Conservation (phyloP, 2,888 invertebrate genomes). For the Ephialtes manifestator region DNA sequence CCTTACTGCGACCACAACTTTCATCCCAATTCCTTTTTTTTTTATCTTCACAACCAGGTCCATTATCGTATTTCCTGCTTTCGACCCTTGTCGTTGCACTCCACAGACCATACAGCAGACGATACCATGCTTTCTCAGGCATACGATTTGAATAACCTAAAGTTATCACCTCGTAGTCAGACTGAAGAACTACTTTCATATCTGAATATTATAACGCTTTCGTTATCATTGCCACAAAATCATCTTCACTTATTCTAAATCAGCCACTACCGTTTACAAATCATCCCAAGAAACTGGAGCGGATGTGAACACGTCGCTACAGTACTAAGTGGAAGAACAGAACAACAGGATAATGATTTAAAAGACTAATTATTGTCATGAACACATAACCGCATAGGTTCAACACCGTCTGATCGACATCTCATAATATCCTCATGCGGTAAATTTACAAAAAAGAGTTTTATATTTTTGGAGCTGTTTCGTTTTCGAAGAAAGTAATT, state of each 20-base stretch:
- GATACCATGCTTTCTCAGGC: background rate
- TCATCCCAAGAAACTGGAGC: background rate
- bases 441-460: background rate
- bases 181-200: background rate
- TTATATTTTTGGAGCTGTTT: background rate
- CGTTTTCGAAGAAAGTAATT: slow-evolving; percentile 40
- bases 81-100: slow-evolving; percentile 48
- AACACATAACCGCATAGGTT: background rate
- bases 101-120: slow-evolving; percentile 44
- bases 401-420: background rate
- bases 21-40: slow-evolving; percentile 59
- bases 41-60: slow-evolving; percentile 57
- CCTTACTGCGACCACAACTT: slow-evolving; percentile 64
- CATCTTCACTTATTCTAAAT: no score
- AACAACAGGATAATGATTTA: background rate
- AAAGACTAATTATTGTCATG: background rate
- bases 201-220: background rate
- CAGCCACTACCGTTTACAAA: no score
- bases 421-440: background rate
- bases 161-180: slow-evolving; percentile 13
- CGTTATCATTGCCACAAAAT: no score
- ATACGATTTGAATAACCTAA: background rate
- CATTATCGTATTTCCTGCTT: slow-evolving; percentile 66
- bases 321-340: background rate
- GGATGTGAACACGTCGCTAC: background rate